Conservation (phyloP, 2,113 vertebrate genomes). For the Malurus cyaneus region DNA sequence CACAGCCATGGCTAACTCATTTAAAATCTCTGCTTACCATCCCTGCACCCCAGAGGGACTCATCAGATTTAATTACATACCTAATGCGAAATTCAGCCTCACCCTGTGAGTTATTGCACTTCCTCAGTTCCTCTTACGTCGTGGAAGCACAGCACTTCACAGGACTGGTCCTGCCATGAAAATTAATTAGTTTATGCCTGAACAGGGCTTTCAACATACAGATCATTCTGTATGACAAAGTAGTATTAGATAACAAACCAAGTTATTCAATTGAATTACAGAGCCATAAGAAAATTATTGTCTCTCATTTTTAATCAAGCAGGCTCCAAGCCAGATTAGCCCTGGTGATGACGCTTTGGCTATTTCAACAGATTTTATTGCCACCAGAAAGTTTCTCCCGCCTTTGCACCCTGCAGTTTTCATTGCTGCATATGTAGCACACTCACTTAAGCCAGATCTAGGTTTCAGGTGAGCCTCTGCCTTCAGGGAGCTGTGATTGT, state of each 20-base stretch:
- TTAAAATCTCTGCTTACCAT: slow-evolving; percentile 43
- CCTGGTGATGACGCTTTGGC: neutral
- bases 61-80: slow-evolving; percentile 47
- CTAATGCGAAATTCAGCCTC: slow-evolving; percentile 34
- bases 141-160: slow-evolving; percentile 21
- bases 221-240: slow-evolving; percentile 44
- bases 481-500: neutral
- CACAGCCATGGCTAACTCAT: neutral
- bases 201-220: slow-evolving; percentile 47
- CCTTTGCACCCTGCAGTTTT: neutral
- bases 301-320: slow-evolving; percentile 56
- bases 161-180: slow-evolving; percentile 32
- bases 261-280: slow-evolving; percentile 50
- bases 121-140: neutral
- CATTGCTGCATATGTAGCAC: neutral
- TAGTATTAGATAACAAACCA: slow-evolving; percentile 19
- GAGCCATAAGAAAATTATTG: slow-evolving; percentile 52
- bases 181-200: slow-evolving; percentile 61
- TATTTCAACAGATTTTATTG: neutral
- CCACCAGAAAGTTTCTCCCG: neutral
- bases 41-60: neutral
- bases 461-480: neutral
- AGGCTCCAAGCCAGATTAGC: slow-evolving; percentile 40
- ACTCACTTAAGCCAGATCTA: neutral
- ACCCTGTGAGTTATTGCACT: slow-evolving; percentile 26